Conservation (phyloP, 2,113 vertebrate genomes). For the Orthonyx spaldingii region DNA sequence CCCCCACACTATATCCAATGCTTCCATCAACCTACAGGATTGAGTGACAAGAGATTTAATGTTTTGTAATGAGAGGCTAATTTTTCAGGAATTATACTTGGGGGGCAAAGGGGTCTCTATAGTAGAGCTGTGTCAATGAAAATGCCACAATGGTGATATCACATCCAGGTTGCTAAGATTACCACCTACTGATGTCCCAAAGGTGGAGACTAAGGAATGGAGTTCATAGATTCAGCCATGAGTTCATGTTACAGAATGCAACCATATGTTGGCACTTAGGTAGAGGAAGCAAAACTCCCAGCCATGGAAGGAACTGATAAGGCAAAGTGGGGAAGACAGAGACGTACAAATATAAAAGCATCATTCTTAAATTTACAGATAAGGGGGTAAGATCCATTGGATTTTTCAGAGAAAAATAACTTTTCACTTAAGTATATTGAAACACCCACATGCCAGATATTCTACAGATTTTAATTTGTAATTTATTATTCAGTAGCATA, state of each 20-base stretch:
- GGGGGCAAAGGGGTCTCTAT: conserved; percentile 12
- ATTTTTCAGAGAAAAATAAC: neutral
- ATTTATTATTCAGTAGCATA: neutral
- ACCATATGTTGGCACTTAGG: conserved; percentile 52
- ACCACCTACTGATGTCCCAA: conserved; percentile 58
- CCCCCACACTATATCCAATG: neutral
- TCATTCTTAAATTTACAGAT: neutral
- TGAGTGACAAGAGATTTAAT: conserved; percentile 67
- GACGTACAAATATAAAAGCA: neutral
- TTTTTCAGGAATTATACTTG: conserved; percentile 51
- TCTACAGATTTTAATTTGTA: neutral
- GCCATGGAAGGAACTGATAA: neutral
- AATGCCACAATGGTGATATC: conserved; percentile 62
- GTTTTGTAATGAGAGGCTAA: conserved; percentile 59
- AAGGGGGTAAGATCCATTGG: neutral
- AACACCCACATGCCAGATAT: neutral
- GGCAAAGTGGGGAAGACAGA: neutral
- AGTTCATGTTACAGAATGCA: conserved; percentile 64
- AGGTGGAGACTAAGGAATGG: conserved; percentile 29
- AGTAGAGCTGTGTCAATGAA: conserved; percentile 46
- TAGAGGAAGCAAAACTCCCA: neutral
- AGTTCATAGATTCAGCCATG: neutral
- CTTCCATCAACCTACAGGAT: conserved; percentile 9
- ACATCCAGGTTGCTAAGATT: conserved; percentile 62
- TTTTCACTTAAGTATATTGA: neutral